Evolutionary conservation across 2,113 vertebrate genomes (phyloP).

Genomic region (Corythaeola cristata): DNA sequence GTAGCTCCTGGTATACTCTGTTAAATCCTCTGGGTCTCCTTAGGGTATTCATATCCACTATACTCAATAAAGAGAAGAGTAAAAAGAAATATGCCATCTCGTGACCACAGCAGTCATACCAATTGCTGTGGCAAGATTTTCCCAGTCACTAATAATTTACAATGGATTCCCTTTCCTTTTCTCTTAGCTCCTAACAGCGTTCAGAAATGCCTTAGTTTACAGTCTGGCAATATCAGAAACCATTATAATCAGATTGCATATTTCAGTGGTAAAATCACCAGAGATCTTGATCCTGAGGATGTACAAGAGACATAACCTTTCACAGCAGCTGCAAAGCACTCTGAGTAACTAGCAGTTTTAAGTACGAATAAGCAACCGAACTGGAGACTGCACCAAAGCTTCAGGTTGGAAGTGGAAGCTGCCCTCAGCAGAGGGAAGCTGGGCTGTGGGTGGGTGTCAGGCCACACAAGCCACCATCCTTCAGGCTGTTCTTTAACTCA

Average conservation of each 20-base stretch:
- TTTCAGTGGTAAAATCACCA: background rate
- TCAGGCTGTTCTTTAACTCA: background rate
- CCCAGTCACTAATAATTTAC: background rate
- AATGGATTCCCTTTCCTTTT: background rate
- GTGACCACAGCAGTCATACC: background rate
- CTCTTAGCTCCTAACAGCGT: background rate
- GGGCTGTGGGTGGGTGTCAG: background rate
- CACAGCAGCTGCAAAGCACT: background rate
- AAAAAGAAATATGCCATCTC: background rate
- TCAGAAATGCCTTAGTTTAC: background rate
- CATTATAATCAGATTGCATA: background rate
- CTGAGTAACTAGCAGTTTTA: background rate
- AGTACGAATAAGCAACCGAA: accelerated
- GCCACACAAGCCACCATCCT: background rate
- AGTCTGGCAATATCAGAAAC: background rate
- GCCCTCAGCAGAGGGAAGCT: background rate
- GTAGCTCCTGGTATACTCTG: background rate
- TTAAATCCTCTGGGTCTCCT: background rate
- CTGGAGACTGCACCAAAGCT: background rate
- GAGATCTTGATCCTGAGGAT: background rate
- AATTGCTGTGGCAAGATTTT: background rate
- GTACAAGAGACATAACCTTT: background rate
- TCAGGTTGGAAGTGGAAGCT: background rate
- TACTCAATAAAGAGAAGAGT: conserved; percentile 1
- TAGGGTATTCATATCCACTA: background rate